These are phyloP conservation scores for Poicephalus gulielmi DNA, from an alignment of 2,113 vertebrate genomes.

Conservation along the genomic window DNA sequence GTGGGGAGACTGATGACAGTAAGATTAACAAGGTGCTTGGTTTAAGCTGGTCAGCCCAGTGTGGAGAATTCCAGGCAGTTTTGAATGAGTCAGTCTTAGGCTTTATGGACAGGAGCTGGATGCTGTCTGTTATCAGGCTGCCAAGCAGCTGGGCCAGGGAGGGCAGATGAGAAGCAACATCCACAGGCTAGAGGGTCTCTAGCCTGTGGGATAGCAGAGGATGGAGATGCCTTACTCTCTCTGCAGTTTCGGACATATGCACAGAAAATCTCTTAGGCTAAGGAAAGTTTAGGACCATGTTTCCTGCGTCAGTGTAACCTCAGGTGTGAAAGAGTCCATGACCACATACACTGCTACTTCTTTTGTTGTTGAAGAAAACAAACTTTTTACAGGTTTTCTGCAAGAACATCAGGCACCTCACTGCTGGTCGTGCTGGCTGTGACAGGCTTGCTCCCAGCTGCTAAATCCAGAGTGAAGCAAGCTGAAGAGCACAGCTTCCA, in stretches of 20 bases:
- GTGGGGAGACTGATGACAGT: neutral
- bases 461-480: neutral
- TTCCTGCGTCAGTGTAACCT: neutral
- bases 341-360: neutral
- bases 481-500: neutral
- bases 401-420: neutral
- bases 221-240: neutral
- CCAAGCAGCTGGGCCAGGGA: neutral
- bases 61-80: neutral
- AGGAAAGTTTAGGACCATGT: neutral
- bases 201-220: neutral
- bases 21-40: neutral
- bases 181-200: neutral
- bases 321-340: neutral
- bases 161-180: neutral
- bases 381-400: neutral
- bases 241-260: neutral
- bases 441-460: neutral
- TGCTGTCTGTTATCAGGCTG: neutral
- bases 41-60: rapidly evolving
- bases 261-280: neutral
- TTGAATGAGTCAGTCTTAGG: neutral
- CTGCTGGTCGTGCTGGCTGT: neutral
- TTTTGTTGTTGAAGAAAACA: neutral
- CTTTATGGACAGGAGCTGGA: neutral